Conservation (phyloP, 2,797 vertebrate species). For the Ptychobarbus kaznakovi region DNA sequence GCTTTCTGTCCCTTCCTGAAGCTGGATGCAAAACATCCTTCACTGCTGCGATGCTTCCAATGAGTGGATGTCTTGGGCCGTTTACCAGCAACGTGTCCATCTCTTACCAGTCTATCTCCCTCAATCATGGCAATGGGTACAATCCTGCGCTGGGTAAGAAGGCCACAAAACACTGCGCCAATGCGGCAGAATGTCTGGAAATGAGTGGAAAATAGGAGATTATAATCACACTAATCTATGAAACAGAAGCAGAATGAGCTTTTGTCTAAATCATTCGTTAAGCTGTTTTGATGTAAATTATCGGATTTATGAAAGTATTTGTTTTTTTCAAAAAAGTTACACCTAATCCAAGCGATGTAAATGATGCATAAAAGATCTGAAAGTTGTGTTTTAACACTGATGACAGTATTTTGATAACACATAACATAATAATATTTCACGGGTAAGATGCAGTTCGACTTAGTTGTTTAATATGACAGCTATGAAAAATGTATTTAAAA, state of each 20-base stretch:
- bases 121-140: conserved; percentile 73
- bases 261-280: background rate
- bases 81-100: conserved; percentile 72
- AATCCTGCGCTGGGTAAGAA: conserved; percentile 74
- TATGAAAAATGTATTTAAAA: background rate
- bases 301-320: background rate
- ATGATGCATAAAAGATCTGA: background rate
- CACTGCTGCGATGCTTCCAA: conserved; percentile 54
- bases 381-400: background rate
- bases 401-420: background rate
- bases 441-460: too few relatives aligned
- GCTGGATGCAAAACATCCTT: conserved; percentile 60
- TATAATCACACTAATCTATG: background rate
- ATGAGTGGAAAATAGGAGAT: background rate
- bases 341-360: background rate
- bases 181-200: background rate
- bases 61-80: conserved; percentile 70
- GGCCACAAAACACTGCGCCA: background rate
- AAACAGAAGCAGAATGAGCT: background rate
- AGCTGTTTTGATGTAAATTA: background rate
- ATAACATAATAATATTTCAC: background rate
- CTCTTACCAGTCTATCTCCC: conserved; percentile 60
- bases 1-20: background rate
- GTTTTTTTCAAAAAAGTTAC: background rate
- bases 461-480: background rate